phyloP scores from a whole-genome alignment of 2,888 invertebrate species.

The Lobophora halterata region DNA sequence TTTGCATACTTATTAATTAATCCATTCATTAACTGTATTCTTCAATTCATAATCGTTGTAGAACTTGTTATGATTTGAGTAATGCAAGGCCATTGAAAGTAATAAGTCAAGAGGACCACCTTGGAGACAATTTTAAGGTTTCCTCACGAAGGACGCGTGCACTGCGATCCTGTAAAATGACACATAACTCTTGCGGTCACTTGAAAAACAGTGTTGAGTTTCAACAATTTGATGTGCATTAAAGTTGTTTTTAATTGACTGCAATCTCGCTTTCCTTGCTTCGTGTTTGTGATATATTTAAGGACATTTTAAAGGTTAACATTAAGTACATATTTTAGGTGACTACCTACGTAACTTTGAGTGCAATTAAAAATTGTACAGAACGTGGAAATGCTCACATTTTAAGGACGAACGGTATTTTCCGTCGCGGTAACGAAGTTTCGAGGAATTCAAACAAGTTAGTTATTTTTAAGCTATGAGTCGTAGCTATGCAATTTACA shows the following conservation, averaged over 20 bases:
- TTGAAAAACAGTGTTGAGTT: conserved; percentile 32
- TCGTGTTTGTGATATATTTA: conserved; percentile 31
- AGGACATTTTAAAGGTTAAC: conserved; percentile 30
- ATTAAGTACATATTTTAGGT: conserved; percentile 26
- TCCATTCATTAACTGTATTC: conserved; percentile 38
- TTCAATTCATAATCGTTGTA: conserved; percentile 41
- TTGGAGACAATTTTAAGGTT: conserved; percentile 59
- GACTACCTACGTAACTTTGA: conserved; percentile 19
- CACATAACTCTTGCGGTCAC: conserved; percentile 36
- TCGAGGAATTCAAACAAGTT: conserved; percentile 39
- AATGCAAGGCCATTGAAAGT: conserved; percentile 59
- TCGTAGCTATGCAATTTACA: no score
- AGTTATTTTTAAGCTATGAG: conserved; percentile 22
- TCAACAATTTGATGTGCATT: conserved; percentile 30
- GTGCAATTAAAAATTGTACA: conserved; percentile 31
- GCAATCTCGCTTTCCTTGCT: conserved; percentile 29
- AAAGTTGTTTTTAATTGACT: conserved; percentile 29
- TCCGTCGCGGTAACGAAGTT: conserved; percentile 31
- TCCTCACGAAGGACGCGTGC: conserved; percentile 45
- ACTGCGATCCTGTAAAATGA: conserved; percentile 25
- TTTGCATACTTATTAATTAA: conserved; percentile 1
- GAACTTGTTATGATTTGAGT: conserved; percentile 33
- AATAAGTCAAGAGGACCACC: conserved; percentile 58
- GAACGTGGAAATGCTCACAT: conserved; percentile 37
- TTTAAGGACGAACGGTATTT: conserved; percentile 32